phyloP scores from a whole-genome alignment of 1,140 invertebrate species.

The Nebria ingens region DNA sequence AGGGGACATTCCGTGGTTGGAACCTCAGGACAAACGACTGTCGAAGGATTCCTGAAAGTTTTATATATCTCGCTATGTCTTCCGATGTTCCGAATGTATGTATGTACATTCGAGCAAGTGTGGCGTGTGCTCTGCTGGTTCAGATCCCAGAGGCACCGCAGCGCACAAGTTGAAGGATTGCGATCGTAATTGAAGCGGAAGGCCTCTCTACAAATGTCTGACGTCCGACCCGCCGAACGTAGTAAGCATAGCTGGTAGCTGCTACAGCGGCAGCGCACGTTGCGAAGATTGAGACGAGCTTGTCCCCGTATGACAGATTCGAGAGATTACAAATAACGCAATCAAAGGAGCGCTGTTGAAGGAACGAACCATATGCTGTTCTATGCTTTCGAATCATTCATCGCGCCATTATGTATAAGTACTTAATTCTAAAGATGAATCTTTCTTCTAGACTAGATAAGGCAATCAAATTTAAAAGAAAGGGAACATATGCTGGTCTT shows the following conservation, averaged over 20 bases:
- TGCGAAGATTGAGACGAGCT: not conserved
- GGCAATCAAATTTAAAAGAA: too few species aligned
- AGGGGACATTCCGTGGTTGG: not conserved
- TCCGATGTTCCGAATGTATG: too few species aligned
- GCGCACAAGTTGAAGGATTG: slow-evolving; percentile 19
- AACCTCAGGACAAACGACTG: not conserved
- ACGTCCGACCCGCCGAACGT: not conserved
- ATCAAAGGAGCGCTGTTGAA: not conserved
- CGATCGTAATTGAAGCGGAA: slow-evolving; percentile 20
- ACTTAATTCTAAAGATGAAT: not conserved
- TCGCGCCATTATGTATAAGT: too few species aligned
- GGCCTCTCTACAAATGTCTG: slow-evolving; percentile 14
- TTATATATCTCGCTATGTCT: not conserved
- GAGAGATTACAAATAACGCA: not conserved
- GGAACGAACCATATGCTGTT: too few species aligned
- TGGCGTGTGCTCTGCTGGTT: not conserved
- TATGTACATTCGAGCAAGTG: too few species aligned
- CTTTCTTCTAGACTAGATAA: too few species aligned
- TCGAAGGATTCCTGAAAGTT: not conserved
- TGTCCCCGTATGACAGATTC: not conserved
- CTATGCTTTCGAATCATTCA: too few species aligned
- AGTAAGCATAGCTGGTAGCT: not conserved
- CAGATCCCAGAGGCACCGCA: not conserved
- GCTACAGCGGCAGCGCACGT: not conserved
- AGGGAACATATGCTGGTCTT: not conserved